Conservation (phyloP, 2,797 vertebrate genomes). For the Hippopotamyrus pictus region DNA sequence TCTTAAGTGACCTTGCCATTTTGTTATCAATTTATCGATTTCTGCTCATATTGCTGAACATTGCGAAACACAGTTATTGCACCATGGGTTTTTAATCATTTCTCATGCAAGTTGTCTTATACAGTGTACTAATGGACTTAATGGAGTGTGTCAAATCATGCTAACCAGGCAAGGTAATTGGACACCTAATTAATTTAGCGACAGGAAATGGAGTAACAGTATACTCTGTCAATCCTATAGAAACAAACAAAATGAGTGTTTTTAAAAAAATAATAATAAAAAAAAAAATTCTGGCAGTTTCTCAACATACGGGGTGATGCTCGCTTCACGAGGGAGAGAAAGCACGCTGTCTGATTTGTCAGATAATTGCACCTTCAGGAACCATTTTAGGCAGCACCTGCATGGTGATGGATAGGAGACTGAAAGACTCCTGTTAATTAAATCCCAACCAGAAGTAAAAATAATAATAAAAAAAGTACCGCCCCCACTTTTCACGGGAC, state of each 20-base stretch:
- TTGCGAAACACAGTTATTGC: constrained; percentile 50
- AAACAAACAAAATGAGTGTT: constrained; percentile 33
- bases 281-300: background rate
- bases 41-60: constrained; percentile 47
- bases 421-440: constrained; percentile 36
- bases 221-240: constrained; percentile 44
- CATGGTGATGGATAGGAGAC: constrained; percentile 27
- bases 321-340: background rate
- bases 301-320: background rate
- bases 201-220: constrained; percentile 58
- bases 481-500: constrained; percentile 15
- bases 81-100: constrained; percentile 32
- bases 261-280: background rate
- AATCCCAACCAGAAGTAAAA: constrained; percentile 30
- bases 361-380: constrained; percentile 36
- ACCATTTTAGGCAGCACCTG: constrained; percentile 26
- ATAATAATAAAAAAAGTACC: background rate
- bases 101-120: constrained; percentile 46
- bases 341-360: constrained; percentile 14
- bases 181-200: constrained; percentile 58
- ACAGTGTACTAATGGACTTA: constrained; percentile 58
- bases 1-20: background rate
- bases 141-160: constrained; percentile 59
- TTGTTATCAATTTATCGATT: background rate
- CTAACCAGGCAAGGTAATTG: constrained; percentile 65